These are phyloP conservation scores for Archocentrus centrarchus DNA, from an alignment of 2,113 vertebrate genomes.

Conservation along the genomic window DNA sequence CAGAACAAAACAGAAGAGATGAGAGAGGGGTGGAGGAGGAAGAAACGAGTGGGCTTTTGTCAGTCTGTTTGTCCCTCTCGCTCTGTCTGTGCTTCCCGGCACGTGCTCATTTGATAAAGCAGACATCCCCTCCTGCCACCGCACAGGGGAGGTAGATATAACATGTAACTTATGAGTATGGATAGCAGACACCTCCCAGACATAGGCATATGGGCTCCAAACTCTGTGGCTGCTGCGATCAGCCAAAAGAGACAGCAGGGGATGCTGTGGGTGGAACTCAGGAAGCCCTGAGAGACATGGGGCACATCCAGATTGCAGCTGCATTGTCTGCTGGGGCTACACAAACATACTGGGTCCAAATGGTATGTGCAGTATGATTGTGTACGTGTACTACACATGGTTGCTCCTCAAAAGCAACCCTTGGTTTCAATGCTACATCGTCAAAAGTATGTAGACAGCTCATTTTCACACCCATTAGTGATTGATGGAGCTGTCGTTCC, in stretches of 20 bases:
- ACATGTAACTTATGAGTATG: slow-evolving; percentile 17
- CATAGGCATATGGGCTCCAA: slow-evolving; percentile 39
- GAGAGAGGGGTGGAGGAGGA: slow-evolving; percentile 40
- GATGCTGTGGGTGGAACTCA: slow-evolving; percentile 36
- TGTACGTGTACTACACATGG: neutral
- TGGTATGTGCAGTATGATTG: neutral
- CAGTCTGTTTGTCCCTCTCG: slow-evolving; percentile 7
- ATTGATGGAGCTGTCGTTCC: neutral
- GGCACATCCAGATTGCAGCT: slow-evolving; percentile 18
- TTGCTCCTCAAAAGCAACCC: neutral
- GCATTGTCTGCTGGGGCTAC: slow-evolving; percentile 14
- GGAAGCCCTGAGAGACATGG: slow-evolving; percentile 24
- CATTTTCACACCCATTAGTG: neutral
- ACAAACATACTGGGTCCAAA: neutral
- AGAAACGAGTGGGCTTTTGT: slow-evolving; percentile 50
- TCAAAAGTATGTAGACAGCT: neutral
- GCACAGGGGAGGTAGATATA: slow-evolving; percentile 24
- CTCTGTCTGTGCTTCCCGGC: slow-evolving; percentile 21
- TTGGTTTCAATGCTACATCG: neutral
- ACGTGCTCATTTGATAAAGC: slow-evolving; percentile 32
- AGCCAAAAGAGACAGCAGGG: slow-evolving; percentile 19
- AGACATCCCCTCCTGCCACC: neutral
- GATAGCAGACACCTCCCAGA: slow-evolving; percentile 44
- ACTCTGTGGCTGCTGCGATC: slow-evolving; percentile 30
- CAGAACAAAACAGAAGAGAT: slow-evolving; percentile 40